Evolutionary conservation across 2,888 invertebrate genomes (phyloP).

Genomic region (Tipula helvola): DNA sequence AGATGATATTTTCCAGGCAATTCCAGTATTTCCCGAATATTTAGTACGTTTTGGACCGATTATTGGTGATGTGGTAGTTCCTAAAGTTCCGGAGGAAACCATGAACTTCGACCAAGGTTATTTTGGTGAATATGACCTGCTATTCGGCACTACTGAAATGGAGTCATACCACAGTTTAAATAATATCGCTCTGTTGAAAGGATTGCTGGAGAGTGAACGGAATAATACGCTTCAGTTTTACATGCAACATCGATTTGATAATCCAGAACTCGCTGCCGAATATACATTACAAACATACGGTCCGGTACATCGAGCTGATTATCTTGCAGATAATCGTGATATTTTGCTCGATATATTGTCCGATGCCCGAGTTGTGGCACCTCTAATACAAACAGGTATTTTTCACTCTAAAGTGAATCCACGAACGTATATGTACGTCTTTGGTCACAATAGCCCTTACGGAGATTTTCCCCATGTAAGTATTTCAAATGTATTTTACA

Average conservation of each 20-base stretch:
- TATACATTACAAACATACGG: constrained; percentile 52
- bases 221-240: constrained; percentile 65
- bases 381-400: constrained; percentile 61
- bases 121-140: constrained; percentile 72
- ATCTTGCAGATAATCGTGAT: constrained; percentile 50
- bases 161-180: constrained; percentile 69
- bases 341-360: constrained; percentile 77
- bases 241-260: constrained; percentile 64
- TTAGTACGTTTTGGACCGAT: constrained; percentile 80
- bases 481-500: constrained; percentile 18
- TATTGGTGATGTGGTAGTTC: constrained; percentile 74
- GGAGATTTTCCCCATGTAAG: constrained; percentile 67
- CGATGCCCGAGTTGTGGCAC: constrained; percentile 77
- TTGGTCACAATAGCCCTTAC: constrained; percentile 69
- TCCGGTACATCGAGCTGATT: constrained; percentile 39
- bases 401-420: constrained; percentile 63
- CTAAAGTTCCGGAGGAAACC: constrained; percentile 61
- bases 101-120: constrained; percentile 63
- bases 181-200: constrained; percentile 56
- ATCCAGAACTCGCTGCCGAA: constrained; percentile 51
- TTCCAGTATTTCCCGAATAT: constrained; percentile 54
- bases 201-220: constrained; percentile 60
- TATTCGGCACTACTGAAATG: constrained; percentile 74
- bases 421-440: constrained; percentile 78
- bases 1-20: constrained; percentile 56